These are phyloP conservation scores for Anthopleura xanthogrammica DNA, from an alignment of 92 coral and sea anemone genomes.

Conservation along the genomic window DNA sequence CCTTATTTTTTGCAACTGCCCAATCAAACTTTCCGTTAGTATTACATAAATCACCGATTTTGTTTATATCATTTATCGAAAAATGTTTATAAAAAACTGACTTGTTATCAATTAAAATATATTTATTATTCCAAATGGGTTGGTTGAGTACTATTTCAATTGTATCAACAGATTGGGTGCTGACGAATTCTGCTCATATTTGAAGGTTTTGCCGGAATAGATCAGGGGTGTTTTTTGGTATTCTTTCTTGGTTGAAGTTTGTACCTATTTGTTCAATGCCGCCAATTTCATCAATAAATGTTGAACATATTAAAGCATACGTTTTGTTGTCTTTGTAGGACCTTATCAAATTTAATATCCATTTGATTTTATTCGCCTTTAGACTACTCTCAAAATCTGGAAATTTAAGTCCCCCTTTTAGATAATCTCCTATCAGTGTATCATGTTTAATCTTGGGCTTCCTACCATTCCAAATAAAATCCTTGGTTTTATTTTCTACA, in stretches of 20 bases:
- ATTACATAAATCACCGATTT: background rate
- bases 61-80: background rate
- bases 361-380: background rate
- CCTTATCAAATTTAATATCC: conserved; percentile 7
- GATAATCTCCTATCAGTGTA: conserved; percentile 8
- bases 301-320: background rate
- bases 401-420: conserved; percentile 1
- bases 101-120: background rate
- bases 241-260: background rate
- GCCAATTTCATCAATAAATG: background rate
- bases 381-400: conserved; percentile 21
- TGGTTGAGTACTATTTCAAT: background rate
- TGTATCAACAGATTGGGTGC: background rate
- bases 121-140: background rate
- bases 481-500: background rate
- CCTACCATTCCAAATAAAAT: conserved; percentile 12
- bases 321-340: background rate
- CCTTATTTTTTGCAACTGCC: background rate
- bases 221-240: background rate
- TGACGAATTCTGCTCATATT: background rate
- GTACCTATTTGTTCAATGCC: conserved; percentile 4
- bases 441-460: conserved; percentile 16
- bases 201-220: background rate
- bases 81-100: background rate
- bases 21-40: background rate